Conservation (phyloP, 2,797 vertebrate species). For the Notoglanidium macrostoma region DNA sequence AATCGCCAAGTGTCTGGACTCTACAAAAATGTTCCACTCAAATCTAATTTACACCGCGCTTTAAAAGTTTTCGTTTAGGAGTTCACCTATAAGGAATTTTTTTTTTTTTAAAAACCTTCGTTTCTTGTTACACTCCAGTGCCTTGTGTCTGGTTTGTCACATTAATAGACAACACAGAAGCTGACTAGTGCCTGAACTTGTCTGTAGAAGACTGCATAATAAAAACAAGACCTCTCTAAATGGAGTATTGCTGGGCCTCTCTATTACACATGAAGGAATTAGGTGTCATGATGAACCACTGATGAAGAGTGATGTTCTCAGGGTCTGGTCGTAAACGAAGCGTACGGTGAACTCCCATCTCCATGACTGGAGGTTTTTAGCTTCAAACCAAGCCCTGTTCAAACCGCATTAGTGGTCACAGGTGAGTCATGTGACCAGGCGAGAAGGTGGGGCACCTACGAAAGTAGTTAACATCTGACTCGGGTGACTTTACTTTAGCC, state of each 20-base stretch:
- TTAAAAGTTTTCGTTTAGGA: background rate
- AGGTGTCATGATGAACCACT: constrained; percentile 52
- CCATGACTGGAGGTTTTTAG: constrained; percentile 52
- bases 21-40: too few relatives aligned
- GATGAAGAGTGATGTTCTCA: constrained; percentile 56
- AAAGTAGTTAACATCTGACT: constrained; percentile 62
- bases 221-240: constrained; percentile 43
- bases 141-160: constrained; percentile 58
- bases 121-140: constrained; percentile 48
- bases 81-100: constrained; percentile 28
- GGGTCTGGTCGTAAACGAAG: constrained; percentile 57
- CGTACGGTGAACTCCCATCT: constrained; percentile 53
- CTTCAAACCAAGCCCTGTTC: constrained; percentile 62
- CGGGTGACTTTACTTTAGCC: constrained; percentile 65
- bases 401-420: constrained; percentile 49
- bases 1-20: background rate
- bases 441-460: constrained; percentile 58
- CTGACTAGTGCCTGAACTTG: constrained; percentile 70
- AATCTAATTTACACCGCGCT: background rate
- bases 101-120: background rate
- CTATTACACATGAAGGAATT: constrained; percentile 51
- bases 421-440: constrained; percentile 66
- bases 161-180: constrained; percentile 59
- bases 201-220: constrained; percentile 39
- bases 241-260: constrained; percentile 30